Evolutionary conservation across 2,113 vertebrate species (phyloP).

Genomic region (Megaceryle maxima): DNA sequence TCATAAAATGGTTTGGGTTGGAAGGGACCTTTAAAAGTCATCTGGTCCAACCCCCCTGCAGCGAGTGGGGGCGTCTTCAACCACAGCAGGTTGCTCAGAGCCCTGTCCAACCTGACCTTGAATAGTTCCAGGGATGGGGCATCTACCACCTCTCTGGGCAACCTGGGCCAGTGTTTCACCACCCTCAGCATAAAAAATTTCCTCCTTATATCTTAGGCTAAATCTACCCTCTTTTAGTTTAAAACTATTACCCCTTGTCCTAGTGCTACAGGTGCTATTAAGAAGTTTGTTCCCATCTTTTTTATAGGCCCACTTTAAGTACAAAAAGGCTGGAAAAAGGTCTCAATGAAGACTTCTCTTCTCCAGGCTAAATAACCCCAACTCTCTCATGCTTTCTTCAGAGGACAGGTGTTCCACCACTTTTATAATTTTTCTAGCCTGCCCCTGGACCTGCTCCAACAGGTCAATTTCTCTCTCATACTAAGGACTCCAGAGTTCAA

Average conservation of each 20-base stretch:
- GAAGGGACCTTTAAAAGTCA: neutral
- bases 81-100: neutral
- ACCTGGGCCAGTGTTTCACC: neutral
- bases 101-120: neutral
- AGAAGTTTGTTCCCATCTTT: neutral
- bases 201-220: neutral
- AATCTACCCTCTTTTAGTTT: neutral
- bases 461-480: neutral
- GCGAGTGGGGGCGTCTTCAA: neutral
- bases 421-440: neutral
- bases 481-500: neutral
- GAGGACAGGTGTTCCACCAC: neutral
- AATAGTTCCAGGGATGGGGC: neutral
- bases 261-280: fast-evolving
- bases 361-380: neutral
- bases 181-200: neutral
- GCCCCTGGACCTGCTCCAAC: neutral
- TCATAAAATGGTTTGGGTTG: neutral
- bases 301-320: neutral
- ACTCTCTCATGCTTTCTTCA: neutral
- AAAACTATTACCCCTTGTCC: neutral
- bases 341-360: neutral
- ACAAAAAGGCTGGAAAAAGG: neutral
- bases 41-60: neutral
- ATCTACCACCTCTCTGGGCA: neutral